These are phyloP conservation scores for Empidonax alnorum DNA, from an alignment of 2,113 vertebrate genomes.

Conservation along the genomic window DNA sequence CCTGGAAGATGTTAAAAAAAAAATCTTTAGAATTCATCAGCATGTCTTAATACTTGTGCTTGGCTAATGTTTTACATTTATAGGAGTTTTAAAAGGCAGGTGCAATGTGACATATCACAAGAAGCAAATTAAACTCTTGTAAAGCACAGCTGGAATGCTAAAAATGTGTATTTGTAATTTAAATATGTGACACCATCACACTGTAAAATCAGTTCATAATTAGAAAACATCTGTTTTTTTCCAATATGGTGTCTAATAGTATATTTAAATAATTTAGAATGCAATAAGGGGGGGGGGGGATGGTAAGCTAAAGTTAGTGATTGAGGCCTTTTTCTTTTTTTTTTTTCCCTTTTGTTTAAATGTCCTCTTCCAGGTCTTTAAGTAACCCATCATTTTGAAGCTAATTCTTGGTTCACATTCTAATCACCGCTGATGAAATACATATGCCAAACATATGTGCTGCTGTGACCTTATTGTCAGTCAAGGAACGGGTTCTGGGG, in stretches of 20 bases:
- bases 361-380: slow-evolving; percentile 48
- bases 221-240: slow-evolving; percentile 86
- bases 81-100: slow-evolving; percentile 85
- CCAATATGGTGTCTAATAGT: slow-evolving; percentile 83
- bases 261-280: slow-evolving; percentile 88
- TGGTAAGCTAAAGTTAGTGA: slow-evolving; percentile 67
- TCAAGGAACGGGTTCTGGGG: slow-evolving; percentile 64
- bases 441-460: slow-evolving; percentile 76
- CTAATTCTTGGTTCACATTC: slow-evolving; percentile 68
- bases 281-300: slow-evolving; percentile 32
- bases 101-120: slow-evolving; percentile 85
- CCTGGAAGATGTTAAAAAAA: slow-evolving; percentile 65
- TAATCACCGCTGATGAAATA: slow-evolving; percentile 73
- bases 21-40: slow-evolving; percentile 77
- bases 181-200: slow-evolving; percentile 85
- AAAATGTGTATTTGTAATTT: slow-evolving; percentile 88
- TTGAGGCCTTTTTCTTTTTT: slow-evolving; percentile 59
- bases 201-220: slow-evolving; percentile 87
- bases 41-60: slow-evolving; percentile 78
- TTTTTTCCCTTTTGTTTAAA: slow-evolving; percentile 63
- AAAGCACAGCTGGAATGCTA: slow-evolving; percentile 87
- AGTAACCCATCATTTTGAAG: slow-evolving; percentile 68
- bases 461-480: slow-evolving; percentile 71
- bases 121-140: slow-evolving; percentile 86
- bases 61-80: slow-evolving; percentile 84